A percentile compares a stretch with the other conserved stretches of the same genome.
These are phyloP conservation scores for Ceratotherium simum DNA, from an alignment of 2,113 vertebrate species.

Conservation along the genomic window DNA sequence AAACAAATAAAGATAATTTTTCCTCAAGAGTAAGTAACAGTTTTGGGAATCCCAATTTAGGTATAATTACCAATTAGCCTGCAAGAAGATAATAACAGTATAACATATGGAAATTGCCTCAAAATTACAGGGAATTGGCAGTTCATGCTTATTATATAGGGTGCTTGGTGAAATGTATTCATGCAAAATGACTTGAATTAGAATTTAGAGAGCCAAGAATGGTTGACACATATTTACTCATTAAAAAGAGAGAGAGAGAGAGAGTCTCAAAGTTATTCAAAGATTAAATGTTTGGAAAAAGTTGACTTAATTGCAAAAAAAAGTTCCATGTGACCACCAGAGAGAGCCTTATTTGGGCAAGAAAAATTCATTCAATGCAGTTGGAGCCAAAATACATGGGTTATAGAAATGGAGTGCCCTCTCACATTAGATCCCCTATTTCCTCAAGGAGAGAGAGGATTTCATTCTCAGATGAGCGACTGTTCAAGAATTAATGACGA, in stretches of 20 bases:
- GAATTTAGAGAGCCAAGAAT: slow-evolving; percentile 55
- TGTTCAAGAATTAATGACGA: background rate
- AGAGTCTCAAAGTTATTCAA: background rate
- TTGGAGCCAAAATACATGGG: background rate
- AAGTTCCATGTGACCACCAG: background rate
- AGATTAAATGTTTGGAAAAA: background rate
- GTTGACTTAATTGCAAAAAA: background rate
- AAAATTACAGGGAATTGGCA: slow-evolving; percentile 55
- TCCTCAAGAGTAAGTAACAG: slow-evolving; percentile 47
- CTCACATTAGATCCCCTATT: background rate
- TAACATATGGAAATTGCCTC: slow-evolving; percentile 65
- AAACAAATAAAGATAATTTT: slow-evolving; percentile 58
- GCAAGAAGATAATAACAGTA: slow-evolving; percentile 56
- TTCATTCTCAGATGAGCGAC: background rate
- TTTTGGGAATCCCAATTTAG: slow-evolving; percentile 49
- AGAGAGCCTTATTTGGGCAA: background rate
- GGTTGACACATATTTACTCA: background rate
- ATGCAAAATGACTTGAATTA: slow-evolving; percentile 34
- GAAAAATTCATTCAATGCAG: background rate
- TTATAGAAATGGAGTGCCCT: background rate
- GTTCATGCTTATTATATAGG: slow-evolving; percentile 48
- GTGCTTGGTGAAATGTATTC: slow-evolving; percentile 48
- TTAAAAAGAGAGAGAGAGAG: background rate
- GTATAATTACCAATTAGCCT: slow-evolving; percentile 69
- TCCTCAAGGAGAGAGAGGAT: background rate